Percentiles rank a stretch among this genome's conserved stretches.
These are phyloP conservation scores for Panthera leo DNA, from an alignment of 2,113 vertebrate species.

Conservation along the genomic window DNA sequence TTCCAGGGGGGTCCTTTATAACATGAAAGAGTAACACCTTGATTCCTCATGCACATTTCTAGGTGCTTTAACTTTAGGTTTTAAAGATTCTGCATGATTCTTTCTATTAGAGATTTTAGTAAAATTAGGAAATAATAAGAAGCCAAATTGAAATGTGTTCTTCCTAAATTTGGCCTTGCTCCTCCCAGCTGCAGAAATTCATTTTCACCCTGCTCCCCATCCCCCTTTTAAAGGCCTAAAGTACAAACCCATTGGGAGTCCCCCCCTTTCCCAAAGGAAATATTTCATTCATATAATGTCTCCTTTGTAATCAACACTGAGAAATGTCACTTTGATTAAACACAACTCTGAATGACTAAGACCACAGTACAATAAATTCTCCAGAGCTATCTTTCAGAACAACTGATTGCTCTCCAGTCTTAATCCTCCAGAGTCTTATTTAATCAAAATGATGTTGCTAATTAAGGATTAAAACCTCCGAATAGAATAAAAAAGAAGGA, in stretches of 20 bases:
- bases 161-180: constrained; percentile 27
- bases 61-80: neutral
- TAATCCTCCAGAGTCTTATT: constrained; percentile 87
- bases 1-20: neutral
- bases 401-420: constrained; percentile 84
- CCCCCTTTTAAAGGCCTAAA: constrained; percentile 62
- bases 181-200: constrained; percentile 61
- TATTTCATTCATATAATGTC: constrained; percentile 80
- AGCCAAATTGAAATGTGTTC: neutral
- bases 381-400: constrained; percentile 85
- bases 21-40: neutral
- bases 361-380: constrained; percentile 87
- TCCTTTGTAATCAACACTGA: constrained; percentile 88
- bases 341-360: constrained; percentile 84
- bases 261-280: constrained; percentile 76
- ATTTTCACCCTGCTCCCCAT: neutral
- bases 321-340: constrained; percentile 90
- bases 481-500: constrained; percentile 80
- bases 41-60: neutral
- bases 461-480: constrained; percentile 88
- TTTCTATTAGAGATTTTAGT: constrained; percentile 17
- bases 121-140: constrained; percentile 55
- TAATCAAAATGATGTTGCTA: constrained; percentile 89
- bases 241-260: constrained; percentile 67
- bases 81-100: neutral